phyloP scores from a whole-genome alignment of 2,113 vertebrate species.

The Pogona vitticeps region DNA sequence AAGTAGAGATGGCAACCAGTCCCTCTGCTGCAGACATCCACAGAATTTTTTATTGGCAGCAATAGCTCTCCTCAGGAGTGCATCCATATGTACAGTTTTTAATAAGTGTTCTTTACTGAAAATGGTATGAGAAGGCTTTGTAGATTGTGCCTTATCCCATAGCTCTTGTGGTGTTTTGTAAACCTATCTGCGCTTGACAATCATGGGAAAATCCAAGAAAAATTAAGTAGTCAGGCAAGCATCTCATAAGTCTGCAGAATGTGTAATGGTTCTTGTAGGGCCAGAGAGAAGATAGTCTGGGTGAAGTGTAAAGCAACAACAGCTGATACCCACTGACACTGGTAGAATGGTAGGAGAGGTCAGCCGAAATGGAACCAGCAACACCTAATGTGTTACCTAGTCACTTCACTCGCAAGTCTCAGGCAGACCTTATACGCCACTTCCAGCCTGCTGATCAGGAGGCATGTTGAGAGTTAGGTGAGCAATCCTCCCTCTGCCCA shows the following conservation, averaged over 20 bases:
- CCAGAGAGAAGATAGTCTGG: not conserved
- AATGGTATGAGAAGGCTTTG: not conserved
- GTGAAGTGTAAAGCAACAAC: too few species aligned
- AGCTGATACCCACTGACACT: too few species aligned
- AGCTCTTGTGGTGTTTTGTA: not conserved
- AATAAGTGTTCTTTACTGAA: not conserved
- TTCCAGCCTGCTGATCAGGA: too few species aligned
- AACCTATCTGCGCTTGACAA: not conserved
- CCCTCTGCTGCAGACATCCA: not conserved
- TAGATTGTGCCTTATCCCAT: not conserved
- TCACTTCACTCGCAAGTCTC: too few species aligned
- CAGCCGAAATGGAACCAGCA: too few species aligned
- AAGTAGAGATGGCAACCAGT: not conserved
- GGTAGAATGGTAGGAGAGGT: too few species aligned
- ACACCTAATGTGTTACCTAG: too few species aligned
- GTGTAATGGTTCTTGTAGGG: not conserved
- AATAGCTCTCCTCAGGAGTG: not conserved
- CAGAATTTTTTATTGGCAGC: not conserved
- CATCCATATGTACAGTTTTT: not conserved
- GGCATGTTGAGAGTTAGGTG: too few species aligned
- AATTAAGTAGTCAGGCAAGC: not conserved
- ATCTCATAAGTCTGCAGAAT: not conserved
- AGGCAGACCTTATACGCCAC: too few species aligned
- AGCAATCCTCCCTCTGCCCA: too few species aligned
- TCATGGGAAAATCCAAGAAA: not conserved